Percentiles rank a stretch among this genome's conserved stretches.
These are phyloP conservation scores for Atta cephalotes DNA, from an alignment of 1,140 invertebrate species.

Conservation along the genomic window DNA sequence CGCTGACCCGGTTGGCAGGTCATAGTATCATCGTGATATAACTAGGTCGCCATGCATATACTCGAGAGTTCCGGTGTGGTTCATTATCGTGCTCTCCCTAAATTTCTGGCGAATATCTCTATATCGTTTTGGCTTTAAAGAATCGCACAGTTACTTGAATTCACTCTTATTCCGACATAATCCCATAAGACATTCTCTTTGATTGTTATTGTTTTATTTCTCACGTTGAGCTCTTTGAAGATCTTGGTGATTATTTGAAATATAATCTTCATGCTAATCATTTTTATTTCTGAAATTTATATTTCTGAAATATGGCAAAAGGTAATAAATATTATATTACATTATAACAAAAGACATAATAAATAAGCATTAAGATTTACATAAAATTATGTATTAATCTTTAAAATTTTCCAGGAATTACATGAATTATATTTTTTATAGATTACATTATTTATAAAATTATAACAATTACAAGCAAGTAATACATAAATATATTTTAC, in stretches of 20 bases:
- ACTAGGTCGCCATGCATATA: constrained; percentile 52
- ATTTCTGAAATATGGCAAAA: background rate
- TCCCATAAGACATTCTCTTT: constrained; percentile 8
- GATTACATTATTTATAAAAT: background rate
- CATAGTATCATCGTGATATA: constrained; percentile 68
- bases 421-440: background rate
- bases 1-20: constrained; percentile 69
- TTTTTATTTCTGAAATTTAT: background rate
- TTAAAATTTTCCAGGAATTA: background rate
- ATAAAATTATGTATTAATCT: background rate
- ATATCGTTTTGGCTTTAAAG: background rate
- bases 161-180: background rate
- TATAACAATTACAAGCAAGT: background rate
- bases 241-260: constrained; percentile 12
- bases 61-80: constrained; percentile 35
- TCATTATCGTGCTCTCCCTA: constrained; percentile 55
- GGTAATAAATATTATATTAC: background rate
- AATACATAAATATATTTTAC: background rate
- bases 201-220: constrained; percentile 11
- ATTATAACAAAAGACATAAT: background rate
- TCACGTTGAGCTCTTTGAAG: background rate
- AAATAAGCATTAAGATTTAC: background rate
- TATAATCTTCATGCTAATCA: background rate
- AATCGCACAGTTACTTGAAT: constrained; percentile 25
- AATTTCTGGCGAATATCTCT: constrained; percentile 11